Evolutionary conservation across 2,113 vertebrate genomes (phyloP).

Genomic region (Poecilia latipinna): DNA sequence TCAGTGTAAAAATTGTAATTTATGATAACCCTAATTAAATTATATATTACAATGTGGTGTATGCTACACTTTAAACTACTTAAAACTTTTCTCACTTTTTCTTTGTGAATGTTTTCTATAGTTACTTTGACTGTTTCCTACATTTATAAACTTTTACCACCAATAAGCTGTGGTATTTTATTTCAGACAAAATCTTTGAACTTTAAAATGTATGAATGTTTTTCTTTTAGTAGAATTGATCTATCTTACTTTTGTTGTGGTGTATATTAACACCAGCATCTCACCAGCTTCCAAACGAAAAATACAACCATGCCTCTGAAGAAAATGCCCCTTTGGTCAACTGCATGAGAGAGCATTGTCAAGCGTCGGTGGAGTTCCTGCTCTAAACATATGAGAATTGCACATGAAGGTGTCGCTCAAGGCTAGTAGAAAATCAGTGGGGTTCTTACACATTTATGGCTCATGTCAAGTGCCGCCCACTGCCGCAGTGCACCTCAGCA

Average conservation of each 20-base stretch:
- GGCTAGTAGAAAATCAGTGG: slow-evolving; percentile 32
- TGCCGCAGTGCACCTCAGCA: slow-evolving; percentile 41
- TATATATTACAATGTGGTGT: neutral
- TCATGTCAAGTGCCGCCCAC: slow-evolving; percentile 42
- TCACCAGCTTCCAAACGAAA: neutral
- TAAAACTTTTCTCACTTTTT: neutral
- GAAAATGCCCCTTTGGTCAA: slow-evolving; percentile 11
- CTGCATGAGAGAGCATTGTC: slow-evolving; percentile 30
- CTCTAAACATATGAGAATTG: slow-evolving; percentile 29
- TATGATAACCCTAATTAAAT: neutral
- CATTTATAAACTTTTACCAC: neutral
- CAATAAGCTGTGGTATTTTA: neutral
- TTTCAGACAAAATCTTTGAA: neutral
- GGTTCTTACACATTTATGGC: slow-evolving; percentile 38
- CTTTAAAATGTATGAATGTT: neutral
- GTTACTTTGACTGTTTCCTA: neutral
- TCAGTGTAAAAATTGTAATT: neutral
- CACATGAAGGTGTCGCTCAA: slow-evolving; percentile 30
- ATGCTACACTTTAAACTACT: neutral
- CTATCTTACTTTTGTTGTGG: neutral
- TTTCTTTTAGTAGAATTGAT: neutral
- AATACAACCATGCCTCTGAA: neutral
- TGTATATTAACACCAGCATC: neutral
- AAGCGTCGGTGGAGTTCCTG: slow-evolving; percentile 16
- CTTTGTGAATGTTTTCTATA: neutral